These are phyloP conservation scores for Heliconius sara DNA, from an alignment of 2,888 invertebrate genomes.

Conservation along the genomic window DNA sequence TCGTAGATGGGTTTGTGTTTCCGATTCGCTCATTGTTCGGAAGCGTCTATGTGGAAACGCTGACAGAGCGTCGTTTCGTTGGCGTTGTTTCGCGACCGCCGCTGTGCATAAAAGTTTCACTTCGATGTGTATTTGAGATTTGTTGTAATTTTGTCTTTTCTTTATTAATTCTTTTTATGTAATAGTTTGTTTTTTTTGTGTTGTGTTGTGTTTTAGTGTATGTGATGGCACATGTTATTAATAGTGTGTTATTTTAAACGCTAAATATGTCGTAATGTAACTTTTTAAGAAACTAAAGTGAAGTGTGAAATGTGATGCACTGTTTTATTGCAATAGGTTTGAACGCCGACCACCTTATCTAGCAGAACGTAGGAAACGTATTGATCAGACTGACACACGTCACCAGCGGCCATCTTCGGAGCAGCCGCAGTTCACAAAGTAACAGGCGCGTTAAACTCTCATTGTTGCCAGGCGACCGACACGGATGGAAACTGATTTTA, in stretches of 20 bases:
- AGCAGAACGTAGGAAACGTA: conserved; percentile 34
- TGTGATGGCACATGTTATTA: background rate
- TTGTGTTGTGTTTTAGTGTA: background rate
- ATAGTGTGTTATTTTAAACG: background rate
- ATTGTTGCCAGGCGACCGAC: conserved; percentile 33
- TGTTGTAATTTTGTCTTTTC: background rate
- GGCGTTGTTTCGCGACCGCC: conserved; percentile 37
- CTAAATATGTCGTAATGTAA: background rate
- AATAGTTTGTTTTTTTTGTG: background rate
- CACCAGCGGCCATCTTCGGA: conserved; percentile 49
- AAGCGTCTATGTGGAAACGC: conserved; percentile 44
- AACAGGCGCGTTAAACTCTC: conserved; percentile 43
- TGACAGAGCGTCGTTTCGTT: conserved; percentile 44
- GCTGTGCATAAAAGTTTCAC: conserved; percentile 41
- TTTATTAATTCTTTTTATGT: background rate
- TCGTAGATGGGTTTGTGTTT: conserved; percentile 45
- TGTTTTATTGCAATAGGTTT: background rate
- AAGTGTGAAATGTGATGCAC: background rate
- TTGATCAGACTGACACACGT: conserved; percentile 48
- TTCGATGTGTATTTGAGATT: conserved; percentile 29
- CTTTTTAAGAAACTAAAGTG: background rate
- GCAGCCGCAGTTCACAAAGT: conserved; percentile 47
- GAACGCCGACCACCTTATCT: background rate
- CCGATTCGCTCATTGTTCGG: conserved; percentile 48
- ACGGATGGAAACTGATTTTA: conserved; percentile 23